Conservation (phyloP, 1,140 invertebrate species). For the Drosophila sucinea region DNA sequence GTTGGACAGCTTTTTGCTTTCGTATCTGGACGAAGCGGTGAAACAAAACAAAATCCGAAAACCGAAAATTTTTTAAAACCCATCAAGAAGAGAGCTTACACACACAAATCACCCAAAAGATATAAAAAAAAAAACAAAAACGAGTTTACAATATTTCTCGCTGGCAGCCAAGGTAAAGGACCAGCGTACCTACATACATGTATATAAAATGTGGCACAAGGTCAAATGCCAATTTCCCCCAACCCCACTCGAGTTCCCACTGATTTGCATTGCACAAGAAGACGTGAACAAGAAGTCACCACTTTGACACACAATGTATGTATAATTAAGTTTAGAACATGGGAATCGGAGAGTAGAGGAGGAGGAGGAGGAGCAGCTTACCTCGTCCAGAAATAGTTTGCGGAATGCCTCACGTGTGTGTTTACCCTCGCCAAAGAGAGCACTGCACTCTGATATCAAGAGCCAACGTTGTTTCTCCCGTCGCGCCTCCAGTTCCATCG, state of each 20-base stretch:
- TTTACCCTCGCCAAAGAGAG: constrained; percentile 78
- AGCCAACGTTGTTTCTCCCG: constrained; percentile 82
- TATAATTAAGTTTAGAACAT: constrained; percentile 22
- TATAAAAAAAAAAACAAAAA: constrained; percentile 32
- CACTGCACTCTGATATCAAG: constrained; percentile 82
- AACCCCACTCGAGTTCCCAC: constrained; percentile 14
- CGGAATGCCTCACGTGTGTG: constrained; percentile 81
- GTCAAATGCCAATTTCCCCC: constrained; percentile 38
- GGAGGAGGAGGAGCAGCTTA: constrained; percentile 40
- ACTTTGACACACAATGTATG: background rate
- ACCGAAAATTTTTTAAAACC: constrained; percentile 35
- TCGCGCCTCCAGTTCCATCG: constrained; percentile 82
- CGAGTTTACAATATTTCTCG: constrained; percentile 52
- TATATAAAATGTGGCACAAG: constrained; percentile 71
- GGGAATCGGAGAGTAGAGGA: background rate
- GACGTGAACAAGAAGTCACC: constrained; percentile 21
- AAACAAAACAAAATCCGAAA: constrained; percentile 46
- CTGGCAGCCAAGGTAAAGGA: constrained; percentile 64
- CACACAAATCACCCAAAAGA: constrained; percentile 20
- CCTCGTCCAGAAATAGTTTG: constrained; percentile 79
- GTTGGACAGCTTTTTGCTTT: constrained; percentile 67
- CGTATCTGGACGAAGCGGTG: constrained; percentile 29
- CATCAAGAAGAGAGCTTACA: constrained; percentile 26
- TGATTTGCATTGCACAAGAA: constrained; percentile 20
- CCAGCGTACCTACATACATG: constrained; percentile 32